Percentiles rank a stretch among this genome's conserved stretches.
Evolutionary conservation across 2,113 vertebrate genomes (phyloP).

Genomic region (Cyphomyrus discorhynchus): DNA sequence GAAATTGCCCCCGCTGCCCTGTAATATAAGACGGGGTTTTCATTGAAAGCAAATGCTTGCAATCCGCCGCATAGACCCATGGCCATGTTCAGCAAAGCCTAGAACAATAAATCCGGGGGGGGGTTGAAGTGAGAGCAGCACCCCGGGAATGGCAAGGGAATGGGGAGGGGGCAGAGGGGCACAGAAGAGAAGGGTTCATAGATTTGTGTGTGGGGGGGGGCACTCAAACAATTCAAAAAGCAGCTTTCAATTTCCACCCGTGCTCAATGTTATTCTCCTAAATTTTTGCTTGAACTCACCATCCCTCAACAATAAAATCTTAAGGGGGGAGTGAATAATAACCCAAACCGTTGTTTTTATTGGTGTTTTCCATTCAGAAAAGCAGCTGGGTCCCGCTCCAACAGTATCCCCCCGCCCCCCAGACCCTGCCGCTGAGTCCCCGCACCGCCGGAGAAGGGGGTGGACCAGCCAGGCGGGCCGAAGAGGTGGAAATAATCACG

Average conservation of each 20-base stretch:
- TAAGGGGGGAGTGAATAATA: slow-evolving; percentile 45
- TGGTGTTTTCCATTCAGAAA: slow-evolving; percentile 71
- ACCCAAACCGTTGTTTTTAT: slow-evolving; percentile 64
- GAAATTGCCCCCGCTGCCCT: slow-evolving; percentile 80
- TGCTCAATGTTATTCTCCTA: slow-evolving; percentile 57
- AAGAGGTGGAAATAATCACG: slow-evolving; percentile 91
- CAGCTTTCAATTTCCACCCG: neutral
- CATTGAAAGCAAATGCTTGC: slow-evolving; percentile 99
- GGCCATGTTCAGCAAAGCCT: slow-evolving; percentile 96
- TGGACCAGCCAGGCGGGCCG: slow-evolving; percentile 57
- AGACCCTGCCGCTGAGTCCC: neutral
- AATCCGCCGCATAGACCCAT: slow-evolving; percentile 94
- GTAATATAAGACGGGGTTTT: slow-evolving; percentile 99
- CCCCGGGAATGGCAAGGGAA: slow-evolving; percentile 40
- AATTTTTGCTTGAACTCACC: slow-evolving; percentile 61
- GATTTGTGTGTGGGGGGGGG: slow-evolving; percentile 8
- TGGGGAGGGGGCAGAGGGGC: slow-evolving; percentile 14
- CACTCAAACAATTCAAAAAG: neutral
- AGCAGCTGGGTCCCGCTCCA: slow-evolving; percentile 44
- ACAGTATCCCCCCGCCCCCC: no score
- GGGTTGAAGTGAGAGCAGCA: slow-evolving; percentile 63
- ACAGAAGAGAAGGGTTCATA: slow-evolving; percentile 30
- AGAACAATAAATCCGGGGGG: slow-evolving; percentile 90
- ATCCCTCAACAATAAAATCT: slow-evolving; percentile 52
- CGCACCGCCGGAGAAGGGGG: slow-evolving; percentile 59